These are phyloP conservation scores for Psettodes erumei DNA, from an alignment of 2,113 vertebrate species.

Conservation along the genomic window DNA sequence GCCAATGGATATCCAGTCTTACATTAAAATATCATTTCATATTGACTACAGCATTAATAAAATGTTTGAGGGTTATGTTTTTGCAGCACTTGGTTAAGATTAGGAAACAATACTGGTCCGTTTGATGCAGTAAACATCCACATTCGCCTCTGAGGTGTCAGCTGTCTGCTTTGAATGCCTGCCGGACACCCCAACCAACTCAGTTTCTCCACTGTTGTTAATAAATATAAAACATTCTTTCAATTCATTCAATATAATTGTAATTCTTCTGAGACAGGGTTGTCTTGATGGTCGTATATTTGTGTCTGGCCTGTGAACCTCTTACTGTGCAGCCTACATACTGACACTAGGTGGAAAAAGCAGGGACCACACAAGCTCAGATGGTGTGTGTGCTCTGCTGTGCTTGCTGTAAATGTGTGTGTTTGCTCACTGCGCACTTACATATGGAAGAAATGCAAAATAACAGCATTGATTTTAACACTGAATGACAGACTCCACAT, in stretches of 20 bases:
- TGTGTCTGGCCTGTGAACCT: slow-evolving; percentile 9
- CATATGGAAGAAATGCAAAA: slow-evolving; percentile 17
- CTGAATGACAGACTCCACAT: background rate
- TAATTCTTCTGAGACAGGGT: background rate
- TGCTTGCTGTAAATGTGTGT: background rate
- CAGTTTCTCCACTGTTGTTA: background rate
- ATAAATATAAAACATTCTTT: no score
- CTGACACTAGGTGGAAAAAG: slow-evolving; percentile 39
- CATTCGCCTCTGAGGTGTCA: background rate
- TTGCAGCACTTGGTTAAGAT: background rate
- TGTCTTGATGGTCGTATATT: slow-evolving; percentile 1
- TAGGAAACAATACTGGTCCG: background rate
- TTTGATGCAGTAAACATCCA: background rate
- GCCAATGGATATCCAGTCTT: background rate
- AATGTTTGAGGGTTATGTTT: background rate
- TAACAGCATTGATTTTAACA: slow-evolving; percentile 15
- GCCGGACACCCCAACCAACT: background rate
- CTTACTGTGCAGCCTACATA: slow-evolving; percentile 15
- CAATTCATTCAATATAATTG: no score
- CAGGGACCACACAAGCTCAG: slow-evolving; percentile 51
- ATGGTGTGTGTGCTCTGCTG: slow-evolving; percentile 17
- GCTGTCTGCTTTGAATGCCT: background rate
- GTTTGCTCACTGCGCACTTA: background rate
- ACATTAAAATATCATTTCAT: background rate
- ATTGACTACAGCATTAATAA: background rate